Percentiles rank a stretch among this genome's conserved stretches.
These are phyloP conservation scores for Neelides folsomi DNA, from an alignment of 2,888 invertebrate genomes.

Conservation along the genomic window DNA sequence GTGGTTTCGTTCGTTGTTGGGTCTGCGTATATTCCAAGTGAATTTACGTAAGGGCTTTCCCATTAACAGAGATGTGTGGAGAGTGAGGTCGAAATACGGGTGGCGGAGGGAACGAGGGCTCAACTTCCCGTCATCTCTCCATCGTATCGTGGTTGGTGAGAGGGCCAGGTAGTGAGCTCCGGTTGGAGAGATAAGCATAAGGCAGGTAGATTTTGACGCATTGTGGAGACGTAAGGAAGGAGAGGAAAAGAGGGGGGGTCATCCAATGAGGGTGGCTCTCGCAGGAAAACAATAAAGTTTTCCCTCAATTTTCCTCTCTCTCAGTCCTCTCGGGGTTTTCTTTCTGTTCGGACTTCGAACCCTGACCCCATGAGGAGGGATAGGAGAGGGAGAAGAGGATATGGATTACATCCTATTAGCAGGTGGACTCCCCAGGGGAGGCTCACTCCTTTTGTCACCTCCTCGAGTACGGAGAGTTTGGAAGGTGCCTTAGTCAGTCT, in stretches of 20 bases:
- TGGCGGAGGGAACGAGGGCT: slow-evolving; percentile 3
- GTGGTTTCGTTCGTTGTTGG: too few relatives aligned
- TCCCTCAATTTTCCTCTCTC: slow-evolving; percentile 20
- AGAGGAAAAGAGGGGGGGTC: slow-evolving; percentile 10
- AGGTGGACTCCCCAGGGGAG: background rate
- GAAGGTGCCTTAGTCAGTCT: slow-evolving; percentile 16
- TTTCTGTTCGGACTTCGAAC: slow-evolving; percentile 8
- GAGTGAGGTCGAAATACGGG: background rate
- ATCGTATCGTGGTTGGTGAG: background rate
- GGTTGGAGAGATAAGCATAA: background rate
- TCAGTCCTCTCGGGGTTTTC: slow-evolving; percentile 23
- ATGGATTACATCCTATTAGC: background rate
- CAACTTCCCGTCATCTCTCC: background rate
- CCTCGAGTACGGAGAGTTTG: background rate
- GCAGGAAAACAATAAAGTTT: slow-evolving; percentile 26
- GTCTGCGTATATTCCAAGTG: too few relatives aligned
- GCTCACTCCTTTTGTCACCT: slow-evolving; percentile 3
- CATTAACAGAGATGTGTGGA: slow-evolving; percentile 1
- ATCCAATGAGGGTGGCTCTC: slow-evolving; percentile 17
- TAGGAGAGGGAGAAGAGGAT: background rate
- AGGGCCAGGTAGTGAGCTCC: background rate
- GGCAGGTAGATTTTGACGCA: slow-evolving; percentile 4
- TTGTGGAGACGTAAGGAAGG: background rate
- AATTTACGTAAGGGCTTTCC: background rate
- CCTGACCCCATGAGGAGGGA: slow-evolving; percentile 2